Percentiles rank a stretch among this genome's conserved stretches.
Evolutionary conservation across 2,888 invertebrate genomes (phyloP).

Genomic region (Alloplasta piceator): DNA sequence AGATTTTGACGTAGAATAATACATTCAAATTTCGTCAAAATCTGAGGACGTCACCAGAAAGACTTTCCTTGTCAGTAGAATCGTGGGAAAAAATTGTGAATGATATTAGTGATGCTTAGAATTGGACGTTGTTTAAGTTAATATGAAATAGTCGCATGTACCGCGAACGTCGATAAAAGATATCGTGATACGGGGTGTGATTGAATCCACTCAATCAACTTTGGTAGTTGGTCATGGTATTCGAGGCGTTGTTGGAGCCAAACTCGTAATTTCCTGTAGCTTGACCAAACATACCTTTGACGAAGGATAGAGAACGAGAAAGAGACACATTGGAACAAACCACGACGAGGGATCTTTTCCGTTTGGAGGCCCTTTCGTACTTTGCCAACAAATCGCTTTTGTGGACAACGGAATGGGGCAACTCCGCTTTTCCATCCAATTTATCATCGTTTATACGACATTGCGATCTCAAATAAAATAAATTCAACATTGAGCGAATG

Average conservation of each 20-base stretch:
- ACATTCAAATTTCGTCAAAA: too few species aligned
- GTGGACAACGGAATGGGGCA: conserved; percentile 42
- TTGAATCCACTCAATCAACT: conserved; percentile 56
- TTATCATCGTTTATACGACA: conserved; percentile 12
- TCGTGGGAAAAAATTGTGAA: too few species aligned
- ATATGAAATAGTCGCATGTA: too few species aligned
- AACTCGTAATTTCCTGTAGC: conserved; percentile 66
- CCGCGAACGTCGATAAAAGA: neutral
- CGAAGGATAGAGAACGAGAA: too few species aligned
- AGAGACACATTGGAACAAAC: conserved; percentile 38
- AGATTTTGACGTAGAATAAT: too few species aligned
- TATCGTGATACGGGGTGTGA: conserved; percentile 28
- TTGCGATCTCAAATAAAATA: conserved; percentile 32
- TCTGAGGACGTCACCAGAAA: neutral
- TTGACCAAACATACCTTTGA: conserved; percentile 50
- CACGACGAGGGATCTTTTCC: conserved; percentile 46
- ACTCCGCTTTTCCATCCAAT: conserved; percentile 7
- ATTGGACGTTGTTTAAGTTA: too few species aligned
- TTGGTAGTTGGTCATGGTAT: conserved; percentile 37
- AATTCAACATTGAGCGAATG: conserved; percentile 8
- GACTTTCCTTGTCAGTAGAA: too few species aligned
- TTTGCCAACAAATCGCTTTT: conserved; percentile 49
- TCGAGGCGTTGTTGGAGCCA: conserved; percentile 35
- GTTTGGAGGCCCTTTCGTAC: conserved; percentile 58
- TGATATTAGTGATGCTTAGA: too few species aligned